Evolutionary conservation across 2,113 vertebrate species (phyloP).

Genomic region (Epinephelus lanceolatus): DNA sequence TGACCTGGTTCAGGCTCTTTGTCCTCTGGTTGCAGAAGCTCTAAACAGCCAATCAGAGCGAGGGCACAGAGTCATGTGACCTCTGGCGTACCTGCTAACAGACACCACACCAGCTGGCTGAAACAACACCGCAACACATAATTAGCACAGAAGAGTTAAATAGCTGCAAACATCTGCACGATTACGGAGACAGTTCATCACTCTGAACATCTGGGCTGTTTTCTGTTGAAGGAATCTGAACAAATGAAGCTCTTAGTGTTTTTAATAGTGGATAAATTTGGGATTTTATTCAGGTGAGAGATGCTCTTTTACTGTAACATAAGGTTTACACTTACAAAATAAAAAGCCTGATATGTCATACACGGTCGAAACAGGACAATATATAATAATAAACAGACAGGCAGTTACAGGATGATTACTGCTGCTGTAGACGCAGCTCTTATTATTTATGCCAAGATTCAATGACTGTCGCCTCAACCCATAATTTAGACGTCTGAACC

Average conservation of each 20-base stretch:
- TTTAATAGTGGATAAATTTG: not conserved
- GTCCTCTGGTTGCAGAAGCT: constrained; percentile 32
- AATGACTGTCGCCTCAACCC: not conserved
- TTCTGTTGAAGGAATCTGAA: not conserved
- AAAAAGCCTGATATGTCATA: not conserved
- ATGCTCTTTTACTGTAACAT: not conserved
- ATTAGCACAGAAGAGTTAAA: constrained; percentile 12
- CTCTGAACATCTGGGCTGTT: constrained; percentile 16
- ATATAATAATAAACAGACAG: not conserved
- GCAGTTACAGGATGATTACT: not conserved
- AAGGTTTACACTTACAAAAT: not conserved
- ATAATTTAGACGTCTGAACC: not conserved
- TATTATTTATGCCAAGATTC: not conserved
- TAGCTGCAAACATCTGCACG: constrained; percentile 26
- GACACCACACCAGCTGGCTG: constrained; percentile 35
- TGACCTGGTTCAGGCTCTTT: constrained; percentile 66
- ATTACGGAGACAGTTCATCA: not conserved
- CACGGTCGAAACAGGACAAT: not conserved
- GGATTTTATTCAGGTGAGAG: too few species aligned
- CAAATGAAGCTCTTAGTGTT: not conserved
- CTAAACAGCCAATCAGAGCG: constrained; percentile 15
- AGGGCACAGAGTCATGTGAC: constrained; percentile 16
- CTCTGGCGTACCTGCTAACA: not conserved
- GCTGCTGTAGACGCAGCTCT: not conserved
- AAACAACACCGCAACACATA: constrained; percentile 16